These are phyloP conservation scores for Lasiurus borealis DNA, from an alignment of 2,113 vertebrate genomes.

Conservation along the genomic window DNA sequence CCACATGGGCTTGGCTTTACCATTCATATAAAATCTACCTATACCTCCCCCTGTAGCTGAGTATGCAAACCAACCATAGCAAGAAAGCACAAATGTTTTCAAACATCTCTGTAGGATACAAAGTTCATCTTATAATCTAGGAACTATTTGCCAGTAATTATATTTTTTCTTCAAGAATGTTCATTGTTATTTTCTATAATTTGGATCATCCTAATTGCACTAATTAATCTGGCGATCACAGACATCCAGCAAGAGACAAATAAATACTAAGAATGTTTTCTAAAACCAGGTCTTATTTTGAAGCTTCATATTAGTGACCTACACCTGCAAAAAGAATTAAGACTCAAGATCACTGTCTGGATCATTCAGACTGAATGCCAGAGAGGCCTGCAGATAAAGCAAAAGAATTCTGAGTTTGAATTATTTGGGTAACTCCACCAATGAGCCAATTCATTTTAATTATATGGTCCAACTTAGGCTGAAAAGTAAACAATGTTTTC, in stretches of 20 bases:
- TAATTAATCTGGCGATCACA: not conserved
- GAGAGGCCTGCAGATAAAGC: constrained; percentile 56
- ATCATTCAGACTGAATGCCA: constrained; percentile 44
- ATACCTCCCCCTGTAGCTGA: not conserved
- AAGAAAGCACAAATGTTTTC: not conserved
- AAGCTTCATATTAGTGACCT: constrained; percentile 32
- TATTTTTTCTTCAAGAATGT: not conserved
- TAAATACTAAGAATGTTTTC: not conserved
- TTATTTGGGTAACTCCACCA: constrained; percentile 26
- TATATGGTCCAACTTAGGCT: not conserved
- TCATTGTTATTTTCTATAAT: not conserved
- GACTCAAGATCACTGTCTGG: constrained; percentile 61
- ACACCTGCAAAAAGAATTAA: constrained; percentile 74
- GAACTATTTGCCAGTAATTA: not conserved
- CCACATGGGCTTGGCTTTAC: not conserved
- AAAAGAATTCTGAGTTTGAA: constrained; percentile 3
- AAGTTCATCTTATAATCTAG: not conserved
- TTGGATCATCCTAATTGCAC: not conserved
- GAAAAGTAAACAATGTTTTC: constrained; percentile 23
- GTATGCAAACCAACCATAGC: not conserved
- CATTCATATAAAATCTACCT: constrained; percentile 42
- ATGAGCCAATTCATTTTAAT: not conserved
- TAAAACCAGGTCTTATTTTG: constrained; percentile 53
- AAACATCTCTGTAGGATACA: not conserved
- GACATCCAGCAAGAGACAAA: not conserved